A percentile compares a stretch with the other conserved stretches of the same genome.
Conservation (phyloP, 2,888 invertebrate genomes). For the Ashinkailepas kermadecensis region DNA sequence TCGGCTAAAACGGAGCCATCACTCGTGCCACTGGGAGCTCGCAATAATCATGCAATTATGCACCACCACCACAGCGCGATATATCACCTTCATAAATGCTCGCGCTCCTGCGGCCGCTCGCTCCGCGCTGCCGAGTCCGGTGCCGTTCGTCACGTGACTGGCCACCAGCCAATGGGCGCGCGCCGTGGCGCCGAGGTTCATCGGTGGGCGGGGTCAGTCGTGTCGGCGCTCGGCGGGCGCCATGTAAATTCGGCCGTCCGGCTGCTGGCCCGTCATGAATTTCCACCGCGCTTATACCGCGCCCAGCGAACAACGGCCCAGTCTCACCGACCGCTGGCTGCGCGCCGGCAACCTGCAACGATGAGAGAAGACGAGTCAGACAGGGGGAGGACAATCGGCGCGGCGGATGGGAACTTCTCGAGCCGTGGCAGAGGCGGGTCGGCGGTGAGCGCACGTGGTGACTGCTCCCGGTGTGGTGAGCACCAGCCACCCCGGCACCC, state of each 20-base stretch:
- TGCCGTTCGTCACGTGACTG: background rate
- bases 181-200: background rate
- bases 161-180: background rate
- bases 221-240: background rate
- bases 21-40: background rate
- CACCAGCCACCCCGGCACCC: background rate
- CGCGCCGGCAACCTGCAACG: background rate
- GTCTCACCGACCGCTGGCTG: background rate
- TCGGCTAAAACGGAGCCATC: background rate
- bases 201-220: constrained; percentile 10
- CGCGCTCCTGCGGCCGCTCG: background rate
- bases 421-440: no score
- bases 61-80: constrained; percentile 9
- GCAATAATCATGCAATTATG: constrained; percentile 17
- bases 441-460: background rate
- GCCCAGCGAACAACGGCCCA: background rate
- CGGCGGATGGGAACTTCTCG: no score
- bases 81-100: constrained; percentile 17
- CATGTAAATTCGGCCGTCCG: constrained; percentile 10
- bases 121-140: background rate
- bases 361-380: background rate
- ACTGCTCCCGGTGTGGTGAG: background rate
- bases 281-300: background rate
- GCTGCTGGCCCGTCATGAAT: background rate
- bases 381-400: no score